Percentiles rank a stretch among this genome's conserved stretches.
These are phyloP conservation scores for Achlya flavicornis DNA, from an alignment of 2,888 invertebrate genomes.

Conservation along the genomic window DNA sequence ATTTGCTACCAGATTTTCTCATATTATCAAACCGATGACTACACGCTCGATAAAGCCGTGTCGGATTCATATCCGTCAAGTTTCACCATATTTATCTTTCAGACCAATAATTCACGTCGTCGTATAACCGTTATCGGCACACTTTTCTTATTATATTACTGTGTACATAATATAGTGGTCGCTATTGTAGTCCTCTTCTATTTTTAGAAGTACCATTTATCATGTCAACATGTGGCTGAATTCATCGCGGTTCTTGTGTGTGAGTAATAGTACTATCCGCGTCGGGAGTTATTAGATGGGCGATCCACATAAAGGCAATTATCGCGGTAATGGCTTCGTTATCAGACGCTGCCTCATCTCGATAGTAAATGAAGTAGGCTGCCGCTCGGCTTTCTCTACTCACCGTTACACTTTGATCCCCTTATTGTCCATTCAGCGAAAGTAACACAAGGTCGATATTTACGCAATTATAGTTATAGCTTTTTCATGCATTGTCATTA, in stretches of 20 bases:
- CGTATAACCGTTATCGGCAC: slow-evolving; percentile 45
- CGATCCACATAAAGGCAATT: slow-evolving; percentile 59
- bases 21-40: not conserved
- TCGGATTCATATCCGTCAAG: slow-evolving; percentile 25
- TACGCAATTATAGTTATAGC: slow-evolving; percentile 23
- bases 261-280: slow-evolving; percentile 33
- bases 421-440: slow-evolving; percentile 41
- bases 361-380: slow-evolving; percentile 59
- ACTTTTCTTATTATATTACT: slow-evolving; percentile 33
- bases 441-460: slow-evolving; percentile 24
- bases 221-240: slow-evolving; percentile 37
- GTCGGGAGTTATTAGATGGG: slow-evolving; percentile 43
- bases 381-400: slow-evolving; percentile 51
- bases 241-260: slow-evolving; percentile 26
- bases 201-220: slow-evolving; percentile 41
- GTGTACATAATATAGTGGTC: slow-evolving; percentile 2
- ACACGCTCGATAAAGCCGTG: not conserved
- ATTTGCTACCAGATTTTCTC: slow-evolving; percentile 10
- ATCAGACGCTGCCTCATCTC: slow-evolving; percentile 66
- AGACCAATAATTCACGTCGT: slow-evolving; percentile 42
- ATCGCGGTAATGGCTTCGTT: slow-evolving; percentile 70
- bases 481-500: slow-evolving; percentile 22
- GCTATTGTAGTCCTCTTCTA: slow-evolving; percentile 19
- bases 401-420: slow-evolving; percentile 32
- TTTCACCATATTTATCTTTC: slow-evolving; percentile 36